Evolutionary conservation across 2,888 invertebrate genomes (phyloP).

Genomic region (Polyommatus icarus): DNA sequence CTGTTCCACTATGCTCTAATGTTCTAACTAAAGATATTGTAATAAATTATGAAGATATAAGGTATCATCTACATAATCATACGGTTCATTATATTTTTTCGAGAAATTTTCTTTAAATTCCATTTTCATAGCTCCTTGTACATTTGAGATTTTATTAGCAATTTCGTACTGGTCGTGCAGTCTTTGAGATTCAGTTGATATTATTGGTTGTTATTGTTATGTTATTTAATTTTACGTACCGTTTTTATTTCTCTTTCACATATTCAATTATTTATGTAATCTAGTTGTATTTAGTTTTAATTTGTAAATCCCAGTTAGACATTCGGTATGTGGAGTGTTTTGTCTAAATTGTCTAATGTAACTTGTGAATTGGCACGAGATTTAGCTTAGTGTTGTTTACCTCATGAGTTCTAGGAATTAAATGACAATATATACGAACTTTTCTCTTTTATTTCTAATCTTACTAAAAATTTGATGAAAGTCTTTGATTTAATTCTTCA

Average conservation of each 20-base stretch:
- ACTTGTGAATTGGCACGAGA: slow-evolving; percentile 64
- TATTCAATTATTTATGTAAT: slow-evolving; percentile 70
- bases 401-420: slow-evolving; percentile 80
- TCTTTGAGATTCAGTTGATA: slow-evolving; percentile 29
- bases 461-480: background rate
- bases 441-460: slow-evolving; percentile 49
- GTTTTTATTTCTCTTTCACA: slow-evolving; percentile 60
- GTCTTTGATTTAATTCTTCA: too few relatives aligned
- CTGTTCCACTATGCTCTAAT: background rate
- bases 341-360: slow-evolving; percentile 42
- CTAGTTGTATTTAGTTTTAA: slow-evolving; percentile 70
- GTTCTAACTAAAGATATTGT: background rate
- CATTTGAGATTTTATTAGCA: slow-evolving; percentile 42
- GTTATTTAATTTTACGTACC: slow-evolving; percentile 75
- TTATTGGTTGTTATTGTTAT: slow-evolving; percentile 75
- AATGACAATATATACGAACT: slow-evolving; percentile 66
- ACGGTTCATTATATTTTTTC: background rate
- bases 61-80: background rate
- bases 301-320: slow-evolving; percentile 53
- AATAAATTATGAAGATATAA: background rate
- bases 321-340: slow-evolving; percentile 65
- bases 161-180: slow-evolving; percentile 4
- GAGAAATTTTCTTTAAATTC: background rate
- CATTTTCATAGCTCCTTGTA: background rate
- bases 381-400: slow-evolving; percentile 78